Conservation (phyloP, 2,797 vertebrate species). For the Peromyscus aztecus region DNA sequence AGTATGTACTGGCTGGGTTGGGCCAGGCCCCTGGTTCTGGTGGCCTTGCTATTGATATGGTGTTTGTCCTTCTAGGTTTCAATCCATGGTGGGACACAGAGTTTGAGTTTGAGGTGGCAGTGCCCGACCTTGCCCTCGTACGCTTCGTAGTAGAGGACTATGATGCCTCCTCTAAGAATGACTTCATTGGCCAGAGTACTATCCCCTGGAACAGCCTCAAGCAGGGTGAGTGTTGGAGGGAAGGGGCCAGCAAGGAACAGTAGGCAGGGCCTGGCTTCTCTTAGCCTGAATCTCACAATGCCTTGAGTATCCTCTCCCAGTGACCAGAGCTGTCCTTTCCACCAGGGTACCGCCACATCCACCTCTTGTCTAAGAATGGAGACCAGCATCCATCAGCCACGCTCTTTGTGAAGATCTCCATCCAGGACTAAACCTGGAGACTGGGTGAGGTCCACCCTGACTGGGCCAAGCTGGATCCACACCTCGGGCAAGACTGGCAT, state of each 20-base stretch:
- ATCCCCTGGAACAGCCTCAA: constrained; percentile 94
- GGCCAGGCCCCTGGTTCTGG: neutral
- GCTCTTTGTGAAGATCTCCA: constrained; percentile 92
- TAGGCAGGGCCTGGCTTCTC: neutral
- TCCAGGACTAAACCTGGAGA: constrained; percentile 54
- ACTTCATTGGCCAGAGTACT: constrained; percentile 95
- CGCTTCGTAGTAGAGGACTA: constrained; percentile 96
- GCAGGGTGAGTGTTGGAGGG: constrained; percentile 89
- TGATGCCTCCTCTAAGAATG: constrained; percentile 92
- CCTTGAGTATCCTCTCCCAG: neutral
- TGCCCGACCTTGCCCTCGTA: constrained; percentile 93
- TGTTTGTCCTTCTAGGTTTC: constrained; percentile 89
- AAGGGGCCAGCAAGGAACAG: neutral
- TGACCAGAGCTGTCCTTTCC: constrained; percentile 38
- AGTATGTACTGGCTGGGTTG: constrained; percentile 77
- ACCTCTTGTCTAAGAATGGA: constrained; percentile 94
- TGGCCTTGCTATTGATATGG: accelerated
- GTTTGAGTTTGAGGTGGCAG: constrained; percentile 91
- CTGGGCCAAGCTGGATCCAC: neutral
- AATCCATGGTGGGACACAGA: constrained; percentile 94
- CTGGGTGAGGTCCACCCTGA: neutral
- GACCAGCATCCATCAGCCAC: constrained; percentile 92
- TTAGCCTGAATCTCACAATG: too few species aligned
- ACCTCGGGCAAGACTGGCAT: neutral
- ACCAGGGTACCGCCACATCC: constrained; percentile 96